Conservation (phyloP, 1,140 invertebrate species). For the Steinernema feltiae region DNA sequence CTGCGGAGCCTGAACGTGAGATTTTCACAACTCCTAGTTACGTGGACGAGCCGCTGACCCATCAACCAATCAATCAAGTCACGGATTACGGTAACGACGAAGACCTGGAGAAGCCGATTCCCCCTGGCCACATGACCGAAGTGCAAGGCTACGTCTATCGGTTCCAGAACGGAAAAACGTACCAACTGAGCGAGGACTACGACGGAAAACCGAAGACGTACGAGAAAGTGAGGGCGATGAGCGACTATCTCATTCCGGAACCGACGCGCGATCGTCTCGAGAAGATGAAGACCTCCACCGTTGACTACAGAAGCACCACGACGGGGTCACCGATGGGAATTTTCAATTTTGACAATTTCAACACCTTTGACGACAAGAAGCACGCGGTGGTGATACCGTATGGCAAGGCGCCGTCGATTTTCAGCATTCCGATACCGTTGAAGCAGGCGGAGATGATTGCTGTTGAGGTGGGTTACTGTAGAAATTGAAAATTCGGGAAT, state of each 20-base stretch:
- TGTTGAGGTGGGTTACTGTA: background rate
- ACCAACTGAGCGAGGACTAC: background rate
- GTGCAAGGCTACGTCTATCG: background rate
- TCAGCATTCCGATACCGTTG: background rate
- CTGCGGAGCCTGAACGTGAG: background rate
- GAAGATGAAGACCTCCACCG: background rate
- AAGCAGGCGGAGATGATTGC: background rate
- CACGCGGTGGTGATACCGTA: background rate
- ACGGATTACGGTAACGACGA: background rate
- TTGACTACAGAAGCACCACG: background rate
- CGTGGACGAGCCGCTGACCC: background rate
- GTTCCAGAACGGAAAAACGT: background rate
- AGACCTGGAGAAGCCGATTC: background rate
- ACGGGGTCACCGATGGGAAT: background rate
- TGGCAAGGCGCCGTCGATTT: conserved; percentile 1
- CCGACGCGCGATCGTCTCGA: background rate
- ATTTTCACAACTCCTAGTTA: background rate
- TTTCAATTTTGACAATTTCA: background rate
- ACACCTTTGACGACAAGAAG: background rate
- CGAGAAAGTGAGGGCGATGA: background rate
- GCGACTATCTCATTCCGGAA: background rate
- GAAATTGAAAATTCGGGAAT: no score
- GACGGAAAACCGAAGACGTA: background rate
- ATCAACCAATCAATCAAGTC: background rate
- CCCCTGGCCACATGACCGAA: background rate